Conservation (phyloP, 2,113 vertebrate genomes). For the Notothenia rossii region DNA sequence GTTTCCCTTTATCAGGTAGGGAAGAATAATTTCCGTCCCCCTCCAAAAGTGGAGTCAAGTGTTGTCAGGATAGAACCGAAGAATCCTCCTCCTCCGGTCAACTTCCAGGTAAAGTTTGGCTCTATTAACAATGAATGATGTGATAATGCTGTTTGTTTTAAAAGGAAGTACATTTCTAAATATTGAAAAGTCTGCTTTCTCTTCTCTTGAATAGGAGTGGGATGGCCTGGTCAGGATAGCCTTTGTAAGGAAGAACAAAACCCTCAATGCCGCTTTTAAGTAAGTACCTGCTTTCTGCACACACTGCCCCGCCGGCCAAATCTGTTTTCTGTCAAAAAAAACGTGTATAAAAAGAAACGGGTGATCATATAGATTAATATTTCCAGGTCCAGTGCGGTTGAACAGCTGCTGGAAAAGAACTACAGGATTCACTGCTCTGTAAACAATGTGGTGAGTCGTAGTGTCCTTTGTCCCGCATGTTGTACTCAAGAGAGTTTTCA, state of each 20-base stretch:
- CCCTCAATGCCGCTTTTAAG: constrained; percentile 94
- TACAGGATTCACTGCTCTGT: constrained; percentile 96
- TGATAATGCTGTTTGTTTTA: not conserved
- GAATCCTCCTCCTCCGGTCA: constrained; percentile 96
- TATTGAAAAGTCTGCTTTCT: not conserved
- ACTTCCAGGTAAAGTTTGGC: constrained; percentile 90
- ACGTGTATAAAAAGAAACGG: not conserved
- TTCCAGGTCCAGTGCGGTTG: constrained; percentile 90
- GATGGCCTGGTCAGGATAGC: constrained; percentile 97
- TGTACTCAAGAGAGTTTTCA: not conserved
- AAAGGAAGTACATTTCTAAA: not conserved
- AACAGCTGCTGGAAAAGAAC: constrained; percentile 96
- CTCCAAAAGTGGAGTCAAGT: constrained; percentile 99
- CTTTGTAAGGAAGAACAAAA: constrained; percentile 99
- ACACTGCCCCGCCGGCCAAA: not conserved
- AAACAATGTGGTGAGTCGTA: constrained; percentile 88
- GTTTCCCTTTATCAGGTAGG: constrained; percentile 86
- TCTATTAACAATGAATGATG: not conserved
- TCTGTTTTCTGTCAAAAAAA: not conserved
- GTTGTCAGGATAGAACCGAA: constrained; percentile 97
- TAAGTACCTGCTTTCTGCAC: constrained; percentile 81
- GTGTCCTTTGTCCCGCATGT: not conserved
- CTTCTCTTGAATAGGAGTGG: constrained; percentile 88
- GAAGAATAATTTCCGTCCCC: constrained; percentile 97
- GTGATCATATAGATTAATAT: not conserved